These are phyloP conservation scores for Caenorhabditis doughertyi DNA, from an alignment of 2,888 invertebrate species.

Conservation along the genomic window DNA sequence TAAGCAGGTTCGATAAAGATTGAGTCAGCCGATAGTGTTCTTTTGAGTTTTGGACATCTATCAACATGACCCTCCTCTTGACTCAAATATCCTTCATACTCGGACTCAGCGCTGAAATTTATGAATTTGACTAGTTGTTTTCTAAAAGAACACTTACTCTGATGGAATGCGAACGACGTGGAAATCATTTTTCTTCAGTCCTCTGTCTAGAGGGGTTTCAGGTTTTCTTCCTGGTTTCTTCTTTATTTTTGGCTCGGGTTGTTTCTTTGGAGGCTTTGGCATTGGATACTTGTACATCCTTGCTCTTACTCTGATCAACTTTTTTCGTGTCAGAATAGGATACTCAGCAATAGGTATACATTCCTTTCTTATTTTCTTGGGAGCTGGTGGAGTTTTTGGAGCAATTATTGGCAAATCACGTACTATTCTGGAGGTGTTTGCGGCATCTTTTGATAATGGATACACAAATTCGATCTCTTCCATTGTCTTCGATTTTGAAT, in stretches of 20 bases:
- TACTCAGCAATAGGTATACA: not conserved
- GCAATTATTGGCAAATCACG: too few relatives aligned
- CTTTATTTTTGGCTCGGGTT: not conserved
- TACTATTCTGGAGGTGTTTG: too few relatives aligned
- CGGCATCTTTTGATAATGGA: too few relatives aligned
- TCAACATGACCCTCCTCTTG: not conserved
- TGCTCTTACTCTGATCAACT: not conserved
- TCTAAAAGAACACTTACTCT: conserved; percentile 42
- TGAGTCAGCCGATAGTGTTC: conserved; percentile 11
- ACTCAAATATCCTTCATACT: conserved; percentile 14
- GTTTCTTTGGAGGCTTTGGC: not conserved
- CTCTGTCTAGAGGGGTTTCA: not conserved
- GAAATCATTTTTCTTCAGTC: conserved; percentile 3
- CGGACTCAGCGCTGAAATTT: conserved; percentile 34
- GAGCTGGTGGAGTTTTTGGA: too few relatives aligned
- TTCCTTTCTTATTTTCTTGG: too few relatives aligned
- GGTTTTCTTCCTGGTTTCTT: conserved; percentile 30
- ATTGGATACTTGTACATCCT: not conserved
- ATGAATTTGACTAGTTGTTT: too few relatives aligned
- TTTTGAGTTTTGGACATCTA: not conserved
- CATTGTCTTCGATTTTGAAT: too few relatives aligned
- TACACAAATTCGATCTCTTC: too few relatives aligned
- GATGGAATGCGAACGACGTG: not conserved
- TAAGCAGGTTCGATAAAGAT: not conserved
- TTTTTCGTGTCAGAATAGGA: not conserved